Base-by-base conservation (phyloP, 2,888 invertebrate species). In the Synergus itoensis region DNA sequence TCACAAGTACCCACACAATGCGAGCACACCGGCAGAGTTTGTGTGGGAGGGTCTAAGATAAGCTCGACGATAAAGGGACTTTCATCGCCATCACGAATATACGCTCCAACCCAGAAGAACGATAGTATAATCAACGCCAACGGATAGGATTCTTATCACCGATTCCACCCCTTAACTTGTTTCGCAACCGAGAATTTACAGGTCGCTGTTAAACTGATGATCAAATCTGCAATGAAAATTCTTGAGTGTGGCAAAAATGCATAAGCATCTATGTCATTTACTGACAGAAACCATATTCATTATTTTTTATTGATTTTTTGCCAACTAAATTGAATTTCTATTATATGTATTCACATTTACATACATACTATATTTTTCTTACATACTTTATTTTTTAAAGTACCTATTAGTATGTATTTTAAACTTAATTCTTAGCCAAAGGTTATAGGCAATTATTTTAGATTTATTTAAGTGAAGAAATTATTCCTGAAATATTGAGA, bases 1-100 rank as follows among this genome's bases (percentile, higher is more conserved):
- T 53, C n/a, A 11, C n/a, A 40, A 53, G 53, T 73, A 73, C 18
- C 73, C n/a, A 40, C 40, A 73, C 40, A 53, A 40, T 53, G 18
- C n/a, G 18, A n/a, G 40, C 36, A 36, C 16, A 45, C 45, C 28
- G 28, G 28, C 45, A 36, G 21, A 69, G 48, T 40, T 45, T 62
- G 45, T 45, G 21, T 45, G 28, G 21, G 21, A 7, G 45, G 36
- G 45, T 76, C 69, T 48, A 16, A 45, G 80, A 80, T 78, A 78
- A 78, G 78, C 78, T 67, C 62, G 76, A 77, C 76, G 78, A 78
- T 80, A 78, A 78, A 78, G 78, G 78, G 41, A 63, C 78, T 78
- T 78, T 67, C 80, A 78, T 78, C 80, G 28, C 57, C 40, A 36
- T 57, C 64, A 41, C 36, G 78, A 63, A 75, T 28, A 41, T 69